Evolutionary conservation across 2,888 invertebrate species (phyloP).

Genomic region (Philopedon plagiatum): DNA sequence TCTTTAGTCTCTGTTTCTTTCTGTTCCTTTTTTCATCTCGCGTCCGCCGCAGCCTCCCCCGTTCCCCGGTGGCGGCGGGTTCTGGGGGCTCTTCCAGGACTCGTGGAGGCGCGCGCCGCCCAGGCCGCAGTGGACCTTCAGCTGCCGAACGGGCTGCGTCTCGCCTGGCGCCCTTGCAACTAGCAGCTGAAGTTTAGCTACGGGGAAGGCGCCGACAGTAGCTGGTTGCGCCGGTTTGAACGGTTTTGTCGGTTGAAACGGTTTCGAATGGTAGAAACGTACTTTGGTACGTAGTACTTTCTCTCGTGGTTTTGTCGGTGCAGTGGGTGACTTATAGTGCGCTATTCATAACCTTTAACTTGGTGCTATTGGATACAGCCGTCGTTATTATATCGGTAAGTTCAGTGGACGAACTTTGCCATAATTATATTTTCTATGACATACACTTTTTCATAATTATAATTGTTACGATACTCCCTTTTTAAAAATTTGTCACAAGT

Average conservation of each 20-base stretch:
- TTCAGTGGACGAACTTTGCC: too few relatives aligned
- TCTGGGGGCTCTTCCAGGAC: slow-evolving; percentile 31
- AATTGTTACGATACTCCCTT: too few relatives aligned
- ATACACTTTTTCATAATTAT: too few relatives aligned
- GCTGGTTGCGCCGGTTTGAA: slow-evolving; percentile 44
- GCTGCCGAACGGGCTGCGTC: slow-evolving; percentile 65
- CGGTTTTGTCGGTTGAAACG: slow-evolving; percentile 28
- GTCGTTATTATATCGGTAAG: neutral
- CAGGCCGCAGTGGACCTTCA: slow-evolving; percentile 67
- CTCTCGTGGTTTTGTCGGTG: neutral
- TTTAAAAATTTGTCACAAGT: too few relatives aligned
- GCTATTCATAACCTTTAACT: neutral
- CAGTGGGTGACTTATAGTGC: slow-evolving; percentile 31
- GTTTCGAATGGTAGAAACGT: slow-evolving; percentile 18
- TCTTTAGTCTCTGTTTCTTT: slow-evolving; percentile 26
- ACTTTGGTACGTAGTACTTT: slow-evolving; percentile 25
- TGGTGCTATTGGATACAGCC: slow-evolving; percentile 8
- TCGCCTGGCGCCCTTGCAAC: slow-evolving; percentile 60
- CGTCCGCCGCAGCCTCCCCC: slow-evolving; percentile 34
- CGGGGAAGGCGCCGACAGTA: slow-evolving; percentile 50
- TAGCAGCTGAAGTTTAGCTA: slow-evolving; percentile 51
- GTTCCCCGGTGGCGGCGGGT: slow-evolving; percentile 20
- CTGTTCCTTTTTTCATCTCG: slow-evolving; percentile 33
- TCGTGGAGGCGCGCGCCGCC: slow-evolving; percentile 43
- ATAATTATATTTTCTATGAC: too few relatives aligned